Evolutionary conservation across 2,113 vertebrate species (phyloP).

Genomic region (Ammospiza nelsoni): DNA sequence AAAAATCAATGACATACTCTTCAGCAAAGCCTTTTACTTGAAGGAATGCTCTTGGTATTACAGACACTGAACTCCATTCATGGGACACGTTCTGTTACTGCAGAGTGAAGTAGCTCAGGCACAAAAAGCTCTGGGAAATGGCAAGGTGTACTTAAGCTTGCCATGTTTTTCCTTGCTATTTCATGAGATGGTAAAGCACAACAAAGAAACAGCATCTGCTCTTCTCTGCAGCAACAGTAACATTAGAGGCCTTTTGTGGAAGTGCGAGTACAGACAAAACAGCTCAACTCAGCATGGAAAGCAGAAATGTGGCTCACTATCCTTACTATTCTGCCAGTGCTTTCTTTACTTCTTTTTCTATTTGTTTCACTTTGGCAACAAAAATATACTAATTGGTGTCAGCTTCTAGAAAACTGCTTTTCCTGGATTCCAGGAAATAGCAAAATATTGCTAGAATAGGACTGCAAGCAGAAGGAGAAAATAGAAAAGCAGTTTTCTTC

Average conservation of each 20-base stretch:
- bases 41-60: neutral
- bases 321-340: neutral
- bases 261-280: neutral
- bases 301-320: neutral
- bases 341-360: neutral
- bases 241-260: accelerated
- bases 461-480: neutral
- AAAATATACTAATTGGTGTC: neutral
- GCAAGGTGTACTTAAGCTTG: neutral
- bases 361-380: neutral
- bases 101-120: neutral
- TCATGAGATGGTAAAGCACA: neutral
- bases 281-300: neutral
- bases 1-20: neutral
- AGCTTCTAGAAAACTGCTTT: neutral
- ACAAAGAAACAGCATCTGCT: neutral
- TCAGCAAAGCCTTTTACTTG: neutral
- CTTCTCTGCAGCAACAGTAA: neutral
- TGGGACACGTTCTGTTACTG: neutral
- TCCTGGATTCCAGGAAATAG: neutral
- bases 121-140: neutral
- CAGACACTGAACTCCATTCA: neutral
- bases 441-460: neutral
- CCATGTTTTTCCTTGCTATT: neutral
- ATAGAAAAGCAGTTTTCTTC: neutral